These are phyloP conservation scores for Chrosomus eos DNA, from an alignment of 2,797 vertebrate genomes.

Conservation along the genomic window DNA sequence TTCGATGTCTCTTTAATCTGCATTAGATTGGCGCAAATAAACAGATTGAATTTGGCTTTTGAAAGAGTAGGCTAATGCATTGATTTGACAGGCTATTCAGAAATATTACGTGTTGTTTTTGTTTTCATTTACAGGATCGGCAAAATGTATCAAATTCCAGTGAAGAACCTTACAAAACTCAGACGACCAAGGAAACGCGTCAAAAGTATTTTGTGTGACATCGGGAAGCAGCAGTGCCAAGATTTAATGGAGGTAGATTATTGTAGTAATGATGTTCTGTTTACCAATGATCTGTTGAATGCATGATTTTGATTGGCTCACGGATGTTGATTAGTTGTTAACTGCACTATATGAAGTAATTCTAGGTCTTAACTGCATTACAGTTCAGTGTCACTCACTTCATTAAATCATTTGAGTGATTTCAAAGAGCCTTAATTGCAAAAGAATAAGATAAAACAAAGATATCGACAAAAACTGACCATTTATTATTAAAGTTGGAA, in stretches of 20 bases:
- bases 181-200: slow-evolving; percentile 86
- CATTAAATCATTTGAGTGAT: not conserved
- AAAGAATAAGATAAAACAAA: not conserved
- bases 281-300: not conserved
- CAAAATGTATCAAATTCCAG: slow-evolving; percentile 90
- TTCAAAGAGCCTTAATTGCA: not conserved
- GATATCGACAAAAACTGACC: not conserved
- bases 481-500: not conserved
- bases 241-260: slow-evolving; percentile 62
- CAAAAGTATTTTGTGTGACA: slow-evolving; percentile 85
- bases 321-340: not conserved
- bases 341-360: not conserved
- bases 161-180: slow-evolving; percentile 86
- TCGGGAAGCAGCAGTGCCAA: slow-evolving; percentile 84
- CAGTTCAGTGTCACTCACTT: not conserved
- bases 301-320: not conserved
- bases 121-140: slow-evolving; percentile 62
- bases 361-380: not conserved
- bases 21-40: not conserved
- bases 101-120: not conserved
- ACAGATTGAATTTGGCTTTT: not conserved
- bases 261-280: not conserved
- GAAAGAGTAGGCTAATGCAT: not conserved
- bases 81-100: not conserved
- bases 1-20: not conserved